phyloP scores from a whole-genome alignment of 1,140 invertebrate species.

The Pararge aegeria region DNA sequence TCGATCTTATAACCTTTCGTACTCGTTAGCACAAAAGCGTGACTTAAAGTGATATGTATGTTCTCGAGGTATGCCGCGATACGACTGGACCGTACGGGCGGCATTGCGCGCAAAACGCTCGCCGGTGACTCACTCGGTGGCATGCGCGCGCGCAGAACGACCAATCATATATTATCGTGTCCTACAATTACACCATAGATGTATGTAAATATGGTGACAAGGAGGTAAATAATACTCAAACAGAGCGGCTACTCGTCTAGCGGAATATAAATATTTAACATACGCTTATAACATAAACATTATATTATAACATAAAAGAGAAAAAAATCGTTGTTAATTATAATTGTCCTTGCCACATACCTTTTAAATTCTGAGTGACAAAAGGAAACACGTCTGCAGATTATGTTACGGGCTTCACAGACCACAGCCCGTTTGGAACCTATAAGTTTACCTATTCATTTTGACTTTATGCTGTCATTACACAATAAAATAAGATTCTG shows the following conservation, averaged over 20 bases:
- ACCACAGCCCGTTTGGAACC: too few relatives aligned
- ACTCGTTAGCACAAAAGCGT: constrained; percentile 34
- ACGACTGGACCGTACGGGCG: constrained; percentile 69
- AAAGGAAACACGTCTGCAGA: too few relatives aligned
- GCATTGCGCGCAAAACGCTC: constrained; percentile 67
- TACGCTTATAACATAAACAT: too few relatives aligned
- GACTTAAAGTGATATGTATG: constrained; percentile 65
- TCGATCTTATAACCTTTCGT: not conserved
- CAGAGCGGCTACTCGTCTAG: constrained; percentile 30
- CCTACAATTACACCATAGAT: constrained; percentile 64
- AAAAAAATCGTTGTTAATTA: too few relatives aligned
- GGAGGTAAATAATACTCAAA: constrained; percentile 66
- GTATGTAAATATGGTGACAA: constrained; percentile 64
- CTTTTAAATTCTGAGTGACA: too few relatives aligned
- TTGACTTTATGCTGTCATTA: too few relatives aligned
- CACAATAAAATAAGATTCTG: too few relatives aligned
- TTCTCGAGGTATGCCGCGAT: constrained; percentile 69
- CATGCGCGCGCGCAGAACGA: constrained; percentile 63
- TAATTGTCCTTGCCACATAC: too few relatives aligned
- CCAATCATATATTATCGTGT: constrained; percentile 46
- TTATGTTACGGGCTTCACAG: too few relatives aligned
- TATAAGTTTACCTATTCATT: too few relatives aligned
- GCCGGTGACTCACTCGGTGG: constrained; percentile 65
- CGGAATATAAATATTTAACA: too few relatives aligned
- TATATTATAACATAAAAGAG: too few relatives aligned